These are phyloP conservation scores for Nanorana parkeri DNA, from an alignment of 2,113 vertebrate genomes.

Conservation along the genomic window DNA sequence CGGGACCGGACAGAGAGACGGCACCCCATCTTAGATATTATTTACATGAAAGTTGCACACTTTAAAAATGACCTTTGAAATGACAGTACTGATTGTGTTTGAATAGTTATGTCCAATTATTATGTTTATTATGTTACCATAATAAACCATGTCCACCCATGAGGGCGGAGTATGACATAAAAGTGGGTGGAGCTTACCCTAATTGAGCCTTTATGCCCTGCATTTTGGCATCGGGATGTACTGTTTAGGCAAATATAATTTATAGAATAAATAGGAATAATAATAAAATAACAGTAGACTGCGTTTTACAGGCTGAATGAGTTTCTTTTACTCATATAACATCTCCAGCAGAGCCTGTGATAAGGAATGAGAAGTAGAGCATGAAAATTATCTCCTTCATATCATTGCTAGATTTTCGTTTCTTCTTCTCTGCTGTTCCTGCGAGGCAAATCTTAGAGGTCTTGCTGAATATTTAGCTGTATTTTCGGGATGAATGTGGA, in stretches of 20 bases:
- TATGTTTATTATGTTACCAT: no score
- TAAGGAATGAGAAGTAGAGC: slow-evolving; percentile 42
- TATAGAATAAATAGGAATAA: background rate
- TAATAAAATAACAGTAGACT: slow-evolving; percentile 9
- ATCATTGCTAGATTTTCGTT: background rate
- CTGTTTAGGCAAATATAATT: background rate
- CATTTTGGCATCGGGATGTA: background rate
- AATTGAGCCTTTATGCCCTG: background rate
- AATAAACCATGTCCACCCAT: no score
- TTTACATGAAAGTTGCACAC: no score
- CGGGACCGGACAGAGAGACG: no score
- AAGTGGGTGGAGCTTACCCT: no score
- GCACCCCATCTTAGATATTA: no score
- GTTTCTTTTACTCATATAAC: slow-evolving; percentile 18
- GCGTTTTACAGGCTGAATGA: slow-evolving; percentile 3
- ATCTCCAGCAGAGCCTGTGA: slow-evolving; percentile 29
- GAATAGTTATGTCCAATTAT: no score
- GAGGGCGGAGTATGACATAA: no score
- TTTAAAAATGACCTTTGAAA: no score
- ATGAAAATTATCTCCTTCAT: slow-evolving; percentile 43
- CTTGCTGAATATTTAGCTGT: background rate
- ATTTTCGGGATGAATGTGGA: slow-evolving; percentile 4
- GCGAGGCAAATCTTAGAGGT: slow-evolving; percentile 25
- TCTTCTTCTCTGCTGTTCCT: background rate
- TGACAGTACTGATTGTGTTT: no score